Evolutionary conservation across 2,113 vertebrate species (phyloP), one percentile per base, ranked within the genome.

Genomic region (Acinonyx jubatus): DNA sequence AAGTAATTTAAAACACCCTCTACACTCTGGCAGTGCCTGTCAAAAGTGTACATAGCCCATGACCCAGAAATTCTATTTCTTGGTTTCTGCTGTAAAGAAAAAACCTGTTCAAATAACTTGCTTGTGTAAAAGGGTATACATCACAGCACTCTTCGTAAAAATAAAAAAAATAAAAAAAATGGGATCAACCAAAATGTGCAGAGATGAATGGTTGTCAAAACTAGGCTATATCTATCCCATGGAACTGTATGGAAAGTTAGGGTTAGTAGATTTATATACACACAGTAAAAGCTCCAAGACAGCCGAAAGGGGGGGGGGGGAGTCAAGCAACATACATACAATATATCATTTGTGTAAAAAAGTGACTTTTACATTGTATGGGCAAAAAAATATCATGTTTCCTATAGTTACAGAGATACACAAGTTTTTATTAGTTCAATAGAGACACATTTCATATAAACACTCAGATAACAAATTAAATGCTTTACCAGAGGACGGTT

Each of bases 111-210:
- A 89, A 89, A 81, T 93, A 33, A 82, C 18, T 93, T 83, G 36
- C 65, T 97, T 25, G 21, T 65, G 7, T 80, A 57, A 83, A 87
- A 94, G 18, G 14, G n/a, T 48, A 23, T 10, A 52, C 3, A 18
- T 57, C n/a, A 18, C 23, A 87, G 55, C 57, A 91, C 41, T 89
- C 5, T 92, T 89, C 63, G 33, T 91, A 71, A 94, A 91, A 94
- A 61, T 82, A 45, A 45, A 9, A 45, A 45, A 83, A 55, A 81
- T 31, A 71, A 55, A 81, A 66, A 71, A 80, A 29, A n/a, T 2
- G 2, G 31, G 15, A 38, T 65, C 25, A 29, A 33, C 36, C 66
- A 15, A 76, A 57, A 65, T 92, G 19, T 80, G 31, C 18, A 12
- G 2, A 78, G 61, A 74, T 31, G 41, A 68, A 86, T 27, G 4